Evolutionary conservation across 2,888 invertebrate genomes (phyloP).

Genomic region (Melieria picta): DNA sequence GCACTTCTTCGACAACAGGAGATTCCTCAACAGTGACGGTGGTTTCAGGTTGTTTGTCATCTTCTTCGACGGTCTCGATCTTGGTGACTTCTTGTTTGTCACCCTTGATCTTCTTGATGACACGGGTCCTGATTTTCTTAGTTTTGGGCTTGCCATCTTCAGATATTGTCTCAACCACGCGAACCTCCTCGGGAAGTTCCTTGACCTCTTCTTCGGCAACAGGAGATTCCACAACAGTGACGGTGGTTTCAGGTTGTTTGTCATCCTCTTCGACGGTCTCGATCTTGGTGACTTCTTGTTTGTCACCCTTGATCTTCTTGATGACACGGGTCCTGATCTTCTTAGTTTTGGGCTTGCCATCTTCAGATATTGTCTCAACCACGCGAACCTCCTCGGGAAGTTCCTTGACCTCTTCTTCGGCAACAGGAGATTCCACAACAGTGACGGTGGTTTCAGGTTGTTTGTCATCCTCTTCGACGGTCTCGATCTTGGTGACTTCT

Average conservation of each 20-base stretch:
- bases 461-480: conserved; percentile 37
- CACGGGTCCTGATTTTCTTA: conserved; percentile 57
- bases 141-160: conserved; percentile 54
- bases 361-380: conserved; percentile 28
- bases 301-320: conserved; percentile 59
- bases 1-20: conserved; percentile 37
- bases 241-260: conserved; percentile 55
- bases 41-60: conserved; percentile 36
- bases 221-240: conserved; percentile 41
- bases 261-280: conserved; percentile 57
- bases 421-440: conserved; percentile 23
- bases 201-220: conserved; percentile 15
- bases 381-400: conserved; percentile 34
- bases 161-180: conserved; percentile 51
- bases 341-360: conserved; percentile 33
- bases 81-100: conserved; percentile 59
- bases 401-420: conserved; percentile 26
- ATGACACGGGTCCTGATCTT: conserved; percentile 42
- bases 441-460: conserved; percentile 35
- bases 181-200: conserved; percentile 36
- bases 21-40: conserved; percentile 35
- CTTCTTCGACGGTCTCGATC: conserved; percentile 54
- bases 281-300: conserved; percentile 61
- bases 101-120: conserved; percentile 44
- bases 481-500: conserved; percentile 37